Evolutionary conservation across 2,888 invertebrate species (phyloP), one percentile per base, ranked within the genome.

Genomic region (Allacma fusca): DNA sequence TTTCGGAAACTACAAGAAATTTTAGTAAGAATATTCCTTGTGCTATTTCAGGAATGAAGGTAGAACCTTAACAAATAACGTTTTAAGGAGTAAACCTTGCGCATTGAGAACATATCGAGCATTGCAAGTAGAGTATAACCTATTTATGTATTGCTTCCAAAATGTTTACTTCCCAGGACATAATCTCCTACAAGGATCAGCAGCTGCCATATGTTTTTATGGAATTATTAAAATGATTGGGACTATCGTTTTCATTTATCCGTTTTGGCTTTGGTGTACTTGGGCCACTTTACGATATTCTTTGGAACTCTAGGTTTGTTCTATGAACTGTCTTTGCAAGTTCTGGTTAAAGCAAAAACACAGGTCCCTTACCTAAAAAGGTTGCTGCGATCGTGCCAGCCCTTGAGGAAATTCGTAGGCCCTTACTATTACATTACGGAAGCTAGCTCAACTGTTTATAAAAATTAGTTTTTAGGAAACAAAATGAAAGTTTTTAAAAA

Each of bases 241-340:
- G 13, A 24, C 29, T 0, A 24, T 70, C 5, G 71, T 71, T 12
- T 26, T n/a, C 23, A 71, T n/a, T 71, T 71, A 16, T 5, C 19
- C 16, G 21, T 57, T 9, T 28, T 71, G n/a, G 21, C 71, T 24
- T 16, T 50, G 9, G 71, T 71, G 19, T 71, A 71, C 29, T 26
- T 57, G 26, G 71, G 57, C 9, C 71, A 71, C 57, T 71, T 71
- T 19, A 71, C 71, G 4, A 57, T 71, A 26, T 71, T 71, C 28
- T 71, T 71, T 57, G 71, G 71, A n/a, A 71, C 57, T 1, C 29
- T 71, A 1, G 12, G 28, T 12, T 5, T 16, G 7, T 28, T 71
- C 29, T 57, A 57, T 26, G 71, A 29, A 28, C 29, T 57, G 12
- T 71, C 71, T 7, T 13, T 2, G 9, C 21, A 44, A 23, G 24